phyloP scores from a whole-genome alignment of 2,888 invertebrate genomes.

The Bhutanitis thaidina region DNA sequence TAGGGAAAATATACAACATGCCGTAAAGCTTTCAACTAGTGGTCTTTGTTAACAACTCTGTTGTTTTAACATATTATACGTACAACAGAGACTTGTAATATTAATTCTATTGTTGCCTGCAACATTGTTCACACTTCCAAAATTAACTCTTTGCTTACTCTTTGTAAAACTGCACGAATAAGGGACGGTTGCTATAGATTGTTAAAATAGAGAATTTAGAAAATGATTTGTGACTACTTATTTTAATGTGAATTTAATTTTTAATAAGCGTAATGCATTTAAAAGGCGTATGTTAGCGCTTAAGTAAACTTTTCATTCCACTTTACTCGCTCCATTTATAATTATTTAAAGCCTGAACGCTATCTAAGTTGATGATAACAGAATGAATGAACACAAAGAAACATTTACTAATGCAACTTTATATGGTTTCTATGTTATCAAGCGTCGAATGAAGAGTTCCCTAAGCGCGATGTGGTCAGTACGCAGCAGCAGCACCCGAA shows the following conservation, averaged over 20 bases:
- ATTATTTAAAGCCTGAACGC: neutral
- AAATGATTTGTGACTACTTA: slow-evolving; percentile 46
- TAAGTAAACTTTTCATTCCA: slow-evolving; percentile 76
- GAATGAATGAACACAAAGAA: slow-evolving; percentile 11
- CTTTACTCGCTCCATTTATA: slow-evolving; percentile 27
- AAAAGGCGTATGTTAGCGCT: slow-evolving; percentile 50
- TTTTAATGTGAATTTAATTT: slow-evolving; percentile 39
- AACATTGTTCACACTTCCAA: slow-evolving; percentile 36
- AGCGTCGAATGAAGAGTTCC: slow-evolving; percentile 72
- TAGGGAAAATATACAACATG: slow-evolving; percentile 55
- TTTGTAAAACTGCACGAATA: slow-evolving; percentile 42
- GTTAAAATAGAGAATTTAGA: slow-evolving; percentile 37
- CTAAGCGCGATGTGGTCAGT: slow-evolving; percentile 83
- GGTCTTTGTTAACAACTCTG: slow-evolving; percentile 50
- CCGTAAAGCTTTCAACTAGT: slow-evolving; percentile 50
- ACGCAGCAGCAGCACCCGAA: slow-evolving; percentile 86
- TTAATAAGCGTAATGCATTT: slow-evolving; percentile 65
- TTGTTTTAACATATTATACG: slow-evolving; percentile 38
- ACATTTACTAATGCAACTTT: slow-evolving; percentile 3
- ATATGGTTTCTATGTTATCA: slow-evolving; percentile 11
- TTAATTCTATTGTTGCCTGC: slow-evolving; percentile 35
- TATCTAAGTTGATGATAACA: neutral
- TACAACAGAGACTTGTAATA: slow-evolving; percentile 32
- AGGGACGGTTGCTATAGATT: slow-evolving; percentile 59
- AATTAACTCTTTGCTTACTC: slow-evolving; percentile 41